These are phyloP conservation scores for Clamator glandarius DNA, from an alignment of 2,797 vertebrate genomes.

Conservation along the genomic window DNA sequence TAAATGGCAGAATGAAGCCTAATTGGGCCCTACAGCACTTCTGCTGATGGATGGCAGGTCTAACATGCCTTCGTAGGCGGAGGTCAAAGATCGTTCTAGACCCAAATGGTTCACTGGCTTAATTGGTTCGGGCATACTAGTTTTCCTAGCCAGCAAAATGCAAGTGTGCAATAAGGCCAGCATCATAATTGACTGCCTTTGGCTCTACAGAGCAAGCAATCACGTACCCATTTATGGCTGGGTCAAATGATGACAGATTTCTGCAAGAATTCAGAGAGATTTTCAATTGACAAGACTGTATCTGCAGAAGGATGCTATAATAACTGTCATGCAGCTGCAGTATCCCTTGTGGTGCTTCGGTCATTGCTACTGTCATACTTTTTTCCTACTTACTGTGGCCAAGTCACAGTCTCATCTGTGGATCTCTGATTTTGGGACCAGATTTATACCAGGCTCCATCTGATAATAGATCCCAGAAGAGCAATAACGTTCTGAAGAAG, in stretches of 20 bases:
- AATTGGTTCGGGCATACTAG: slow-evolving; percentile 11
- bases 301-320: neutral
- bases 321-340: neutral
- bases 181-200: neutral
- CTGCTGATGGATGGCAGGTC: neutral
- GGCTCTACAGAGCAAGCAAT: neutral
- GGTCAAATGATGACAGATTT: slow-evolving; percentile 8
- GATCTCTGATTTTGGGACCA: neutral
- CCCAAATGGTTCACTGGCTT: slow-evolving; percentile 17
- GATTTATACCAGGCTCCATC: neutral
- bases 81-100: slow-evolving; percentile 26
- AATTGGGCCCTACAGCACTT: slow-evolving; percentile 21
- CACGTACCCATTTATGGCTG: neutral
- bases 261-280: neutral
- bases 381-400: neutral
- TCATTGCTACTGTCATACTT: neutral
- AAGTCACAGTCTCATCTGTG: neutral
- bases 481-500: neutral
- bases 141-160: neutral
- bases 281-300: neutral
- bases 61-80: neutral
- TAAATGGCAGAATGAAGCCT: slow-evolving; percentile 9
- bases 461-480: neutral
- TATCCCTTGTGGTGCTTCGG: neutral
- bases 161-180: neutral